Evolutionary conservation across 2,797 vertebrate genomes (phyloP).

Genomic region (Tympanoctomys barrerae): DNA sequence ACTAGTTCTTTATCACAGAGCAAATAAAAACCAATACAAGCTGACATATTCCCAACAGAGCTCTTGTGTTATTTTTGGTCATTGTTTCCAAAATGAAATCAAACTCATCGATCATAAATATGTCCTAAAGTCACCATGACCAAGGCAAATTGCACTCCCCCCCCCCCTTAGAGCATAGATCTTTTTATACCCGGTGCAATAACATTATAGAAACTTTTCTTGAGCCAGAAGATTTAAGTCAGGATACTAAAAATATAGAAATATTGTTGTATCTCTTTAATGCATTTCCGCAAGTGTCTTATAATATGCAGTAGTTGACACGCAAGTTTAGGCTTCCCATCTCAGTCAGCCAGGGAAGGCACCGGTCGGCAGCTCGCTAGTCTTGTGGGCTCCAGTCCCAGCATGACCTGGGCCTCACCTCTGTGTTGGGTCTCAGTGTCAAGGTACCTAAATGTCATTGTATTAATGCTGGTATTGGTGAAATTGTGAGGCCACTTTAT

Average conservation of each 20-base stretch:
- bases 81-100: constrained; percentile 43
- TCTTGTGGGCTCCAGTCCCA: not conserved
- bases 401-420: not conserved
- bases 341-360: not conserved
- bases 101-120: constrained; percentile 4
- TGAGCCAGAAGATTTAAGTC: constrained; percentile 1
- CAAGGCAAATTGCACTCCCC: constrained; percentile 44
- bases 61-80: constrained; percentile 43
- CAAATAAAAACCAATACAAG: not conserved
- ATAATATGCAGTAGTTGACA: not conserved
- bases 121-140: constrained; percentile 20
- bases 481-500: constrained; percentile 3
- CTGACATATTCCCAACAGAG: not conserved
- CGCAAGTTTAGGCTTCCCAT: not conserved
- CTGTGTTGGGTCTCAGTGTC: not conserved
- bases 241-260: constrained; percentile 5
- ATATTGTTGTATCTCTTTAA: constrained; percentile 2
- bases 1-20: not conserved
- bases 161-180: not conserved
- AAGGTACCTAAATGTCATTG: not conserved
- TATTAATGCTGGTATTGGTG: not conserved
- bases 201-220: not conserved
- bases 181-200: not conserved
- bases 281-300: not conserved
- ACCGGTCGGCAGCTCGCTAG: not conserved